Base-by-base conservation (phyloP, 2,888 invertebrate species). In the Spatulosminthurus flaviceps region DNA sequence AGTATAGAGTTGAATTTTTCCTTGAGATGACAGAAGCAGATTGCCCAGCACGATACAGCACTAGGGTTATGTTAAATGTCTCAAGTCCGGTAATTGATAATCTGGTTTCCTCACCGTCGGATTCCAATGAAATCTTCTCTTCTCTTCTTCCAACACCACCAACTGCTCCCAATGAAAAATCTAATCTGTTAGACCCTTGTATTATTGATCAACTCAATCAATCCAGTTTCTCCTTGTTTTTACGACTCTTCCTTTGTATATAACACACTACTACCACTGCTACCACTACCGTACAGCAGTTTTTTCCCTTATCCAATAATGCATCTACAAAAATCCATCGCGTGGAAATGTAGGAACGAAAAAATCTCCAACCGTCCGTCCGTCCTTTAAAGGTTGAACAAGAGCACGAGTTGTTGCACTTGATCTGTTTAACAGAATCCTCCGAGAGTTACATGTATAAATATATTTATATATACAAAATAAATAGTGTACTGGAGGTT, bases 51-150 rank as follows among this genome's bases (percentile, higher is more conserved):
- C 75, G 75, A 75, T 75, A 64, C 75, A 75, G 41, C 75, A 75
- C 75, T 75, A 61, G 75, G 61, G n/a, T 41, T 75, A 29, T 41
- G 75, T 75, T 41, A 26, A 75, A 75, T 75, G 75, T 75, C 75
- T 75, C 66, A 66, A 60, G 41, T 28, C 41, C n/a, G 64, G 64
- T 64, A 75, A 75, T 75, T 75, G 75, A 75, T 75, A 75, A 75
- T 75, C 75, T 75, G 75, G 75, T 75, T 75, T 75, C 29, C 74
- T 74, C 74, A 74, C 74, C 74, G 74, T 74, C 74, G 74, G 74
- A 60, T 51, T 70, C 70, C 72, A 74, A 60, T 74, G 74, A 16
- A 28, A 73, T 71, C 71, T 42, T 22, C n/a, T 42, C 19, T 64
- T 66, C n/a, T 75, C 64, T 61, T 61, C 51, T 61, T n/a, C 5